Evolutionary conservation across 1,140 invertebrate species (phyloP), one percentile per base, ranked within the genome.

Genomic region (Leptoteleia sp.): DNA sequence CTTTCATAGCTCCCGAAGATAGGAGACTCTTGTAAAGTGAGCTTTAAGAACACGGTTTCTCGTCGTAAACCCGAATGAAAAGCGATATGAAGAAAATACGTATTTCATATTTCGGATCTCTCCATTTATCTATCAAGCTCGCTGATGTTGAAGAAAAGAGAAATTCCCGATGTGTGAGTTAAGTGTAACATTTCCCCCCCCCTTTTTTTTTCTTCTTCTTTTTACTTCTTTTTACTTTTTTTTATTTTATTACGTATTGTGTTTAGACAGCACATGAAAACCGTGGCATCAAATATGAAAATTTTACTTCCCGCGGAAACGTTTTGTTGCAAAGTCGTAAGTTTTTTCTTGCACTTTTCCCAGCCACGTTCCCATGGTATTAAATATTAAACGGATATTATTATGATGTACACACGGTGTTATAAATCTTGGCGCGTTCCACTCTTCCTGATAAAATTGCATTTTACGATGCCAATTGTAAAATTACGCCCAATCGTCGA

Each of bases 61-160:
- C 57, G 33, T 72, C 78, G 67, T 80, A 80, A 72, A 72, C 62
- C 55, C 48, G 71, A 72, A 80, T 76, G 67, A 80, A 76, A 76
- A 80, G 68, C 54, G 72, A 73, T 80, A 73, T 73, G 68, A 73
- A 73, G 68, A 76, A 80, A 80, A 68, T 80, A 68, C 78, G 72
- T 73, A 73, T 76, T 76, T 76, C 64, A 76, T 76, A 76, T 80
- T 76, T 80, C 47, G 68, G 68, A 65, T 64, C 73, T 80, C 48
- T 80, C 67, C 72, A 76, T 76, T 80, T 73, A 76, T 76, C 78
- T 76, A 76, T 80, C 68, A 73, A 70, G 55, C 76, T 64, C 48
- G 54, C 67, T 57, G 78, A 71, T 76, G 67, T 62, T 57, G 48
- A 72, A 72, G 48, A 65, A 55, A n/a, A n/a, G n/a, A 57, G 68